Evolutionary conservation across 1,140 invertebrate species (phyloP), one percentile per base, ranked within the genome.

Genomic region (Pogonognathellus flavescens): DNA sequence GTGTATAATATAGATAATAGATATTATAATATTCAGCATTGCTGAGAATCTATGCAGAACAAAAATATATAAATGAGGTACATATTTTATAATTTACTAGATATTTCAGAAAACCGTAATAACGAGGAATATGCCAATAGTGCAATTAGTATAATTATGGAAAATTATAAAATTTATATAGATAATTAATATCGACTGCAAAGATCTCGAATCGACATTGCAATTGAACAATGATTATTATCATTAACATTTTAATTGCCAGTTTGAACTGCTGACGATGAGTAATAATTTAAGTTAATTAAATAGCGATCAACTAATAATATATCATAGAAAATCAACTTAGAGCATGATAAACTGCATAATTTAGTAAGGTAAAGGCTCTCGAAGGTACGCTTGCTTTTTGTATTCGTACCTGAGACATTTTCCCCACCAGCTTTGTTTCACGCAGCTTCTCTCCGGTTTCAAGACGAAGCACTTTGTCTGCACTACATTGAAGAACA

Each of bases 401-500:
- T 93, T 92, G 88, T 93, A 93, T 53, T 93, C 93, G 84, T 93
- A 92, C 84, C 93, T 93, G 14, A 94, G 90, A 89, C 97, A 98
- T 88, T 94, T 95, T 0, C 96, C 96, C 94, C 95, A 96, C 94
- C 95, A 96, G 3, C 94, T 94, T 11, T 94, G 91, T 88, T 95
- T 93, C 14, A 92, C 91, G 91, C 97, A 98, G 0, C 94, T 91
- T 86, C 94, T 93, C 86, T 95, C 93, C 0, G 93, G 92, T 89
- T 96, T 96, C 14, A 98, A 91, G 0, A 96, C 93, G 90, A 98
- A 98, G 90, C 97, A 98, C 89, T 97, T 95, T 0, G 95, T 97
- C 89, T 97, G 96, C 3, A 98, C 94, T 0, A 98, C 92, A 90
- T 98, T 97, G 92, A 99, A 99, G 92, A 97, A 98, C 9, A 98